phyloP scores from a whole-genome alignment of 2,888 invertebrate species.

The Synergus gifuensis region DNA sequence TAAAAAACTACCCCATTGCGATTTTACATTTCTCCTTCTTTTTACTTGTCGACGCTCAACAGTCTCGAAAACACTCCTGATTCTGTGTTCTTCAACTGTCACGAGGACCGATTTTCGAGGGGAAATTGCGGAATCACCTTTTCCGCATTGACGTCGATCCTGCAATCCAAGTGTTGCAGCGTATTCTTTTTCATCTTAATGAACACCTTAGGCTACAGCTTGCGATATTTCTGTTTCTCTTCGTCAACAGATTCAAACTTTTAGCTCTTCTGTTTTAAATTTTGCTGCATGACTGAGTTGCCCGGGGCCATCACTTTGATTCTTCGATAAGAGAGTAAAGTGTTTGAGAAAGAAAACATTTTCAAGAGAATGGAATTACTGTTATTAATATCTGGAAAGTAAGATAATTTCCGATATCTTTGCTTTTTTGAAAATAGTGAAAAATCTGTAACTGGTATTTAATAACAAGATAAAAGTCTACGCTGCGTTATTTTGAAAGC shows the following conservation, averaged over 20 bases:
- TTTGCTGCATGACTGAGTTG: neutral
- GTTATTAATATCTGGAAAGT: neutral
- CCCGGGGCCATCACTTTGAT: neutral
- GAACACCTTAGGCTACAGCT: neutral
- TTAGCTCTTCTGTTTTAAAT: neutral
- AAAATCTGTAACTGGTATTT: neutral
- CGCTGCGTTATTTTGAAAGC: neutral
- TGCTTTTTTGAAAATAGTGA: neutral
- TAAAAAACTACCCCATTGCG: constrained; percentile 63
- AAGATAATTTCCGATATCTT: neutral
- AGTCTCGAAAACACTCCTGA: constrained; percentile 50
- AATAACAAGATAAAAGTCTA: neutral
- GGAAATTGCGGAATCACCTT: neutral
- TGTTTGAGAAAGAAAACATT: neutral
- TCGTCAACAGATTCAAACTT: constrained; percentile 1
- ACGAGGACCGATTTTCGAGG: neutral
- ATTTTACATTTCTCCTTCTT: constrained; percentile 59
- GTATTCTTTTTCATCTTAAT: neutral
- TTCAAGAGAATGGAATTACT: neutral
- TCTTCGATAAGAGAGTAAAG: neutral
- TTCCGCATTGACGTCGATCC: neutral
- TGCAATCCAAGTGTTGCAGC: neutral
- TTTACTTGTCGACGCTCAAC: constrained; percentile 41
- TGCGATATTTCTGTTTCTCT: neutral
- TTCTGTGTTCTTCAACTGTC: neutral